Base-by-base conservation (phyloP, 2,888 invertebrate species). In the Euplagia quadripunctaria region DNA sequence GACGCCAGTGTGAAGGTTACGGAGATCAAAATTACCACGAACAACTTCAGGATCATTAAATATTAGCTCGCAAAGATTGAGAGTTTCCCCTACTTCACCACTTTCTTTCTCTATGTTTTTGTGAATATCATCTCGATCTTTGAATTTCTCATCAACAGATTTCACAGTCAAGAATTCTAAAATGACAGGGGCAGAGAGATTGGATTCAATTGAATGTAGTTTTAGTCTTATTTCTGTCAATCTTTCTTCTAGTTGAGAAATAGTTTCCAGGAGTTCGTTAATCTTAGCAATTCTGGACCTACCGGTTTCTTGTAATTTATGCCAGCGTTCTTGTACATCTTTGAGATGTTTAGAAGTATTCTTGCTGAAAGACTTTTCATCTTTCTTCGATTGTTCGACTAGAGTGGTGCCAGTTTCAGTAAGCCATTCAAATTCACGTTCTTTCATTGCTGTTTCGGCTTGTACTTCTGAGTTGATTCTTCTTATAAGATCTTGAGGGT, bases 401-500 rank as follows among this genome's bases (percentile, higher is more conserved):
- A 98, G 91, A 81, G 97, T 96, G 14, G 93, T 94, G 0, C 98
- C 98, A 0, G 97, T 97, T 77, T 96, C 96, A 8, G 97, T 89
- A 31, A 98, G 92, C 98, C 98, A 98, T 77, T 97, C 97, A 64
- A 97, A 97, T 89, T 98, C 98, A 7, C 97, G 96, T 89, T 97
- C 97, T 86, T 98, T 98, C 78, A 98, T 89, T 1, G 96, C 96
- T 84, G 98, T 97, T 89, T 98, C 98, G 0, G 97, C 96, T 85
- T 97, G 97, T 6, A 98, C 93, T 85, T 98, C 98, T 8, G 97
- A 97, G 83, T 97, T 98, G 76, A 98, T 91, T 80, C 97, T 96
- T 72, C 97, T 97, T 64, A 98, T 95, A 11, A 97, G 94, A 81
- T 98, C 98, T 83, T 98, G 97, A 0, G 98, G 98, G 85, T 98